Percentiles rank a stretch among this genome's conserved stretches.
Conservation (phyloP, 92 coral and sea anemone genomes). For the Phymanthus crucifer region DNA sequence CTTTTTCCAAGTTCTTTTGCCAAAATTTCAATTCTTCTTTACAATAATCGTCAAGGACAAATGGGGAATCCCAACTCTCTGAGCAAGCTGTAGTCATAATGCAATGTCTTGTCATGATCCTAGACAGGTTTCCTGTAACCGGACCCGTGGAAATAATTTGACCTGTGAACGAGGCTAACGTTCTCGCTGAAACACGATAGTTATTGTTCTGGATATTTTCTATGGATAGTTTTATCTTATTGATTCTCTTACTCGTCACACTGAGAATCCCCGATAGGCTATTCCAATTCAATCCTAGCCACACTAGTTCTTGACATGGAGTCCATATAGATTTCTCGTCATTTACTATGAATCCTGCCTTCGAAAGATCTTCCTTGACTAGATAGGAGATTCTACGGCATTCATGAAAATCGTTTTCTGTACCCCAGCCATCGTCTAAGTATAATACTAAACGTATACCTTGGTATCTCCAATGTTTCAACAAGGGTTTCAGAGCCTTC, state of each 20-base stretch:
- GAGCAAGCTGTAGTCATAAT: constrained; percentile 45
- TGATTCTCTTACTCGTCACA: too few species aligned
- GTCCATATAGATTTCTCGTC: too few species aligned
- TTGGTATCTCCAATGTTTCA: too few species aligned
- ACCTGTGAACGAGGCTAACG: constrained; percentile 43
- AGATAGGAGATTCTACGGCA: neutral
- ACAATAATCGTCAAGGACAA: neutral
- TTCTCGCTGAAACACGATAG: constrained; percentile 46
- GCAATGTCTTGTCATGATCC: constrained; percentile 62
- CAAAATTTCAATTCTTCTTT: neutral
- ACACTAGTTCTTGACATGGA: too few species aligned
- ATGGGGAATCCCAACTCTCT: neutral
- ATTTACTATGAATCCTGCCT: too few species aligned
- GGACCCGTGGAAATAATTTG: constrained; percentile 50
- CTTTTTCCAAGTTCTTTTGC: neutral
- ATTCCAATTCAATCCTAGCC: too few species aligned
- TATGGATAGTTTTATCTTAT: constrained; percentile 6
- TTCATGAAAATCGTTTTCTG: neutral
- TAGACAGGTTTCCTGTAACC: constrained; percentile 47
- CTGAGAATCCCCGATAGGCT: too few species aligned
- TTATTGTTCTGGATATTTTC: neutral
- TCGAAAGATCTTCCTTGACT: too few species aligned
- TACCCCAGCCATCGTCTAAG: too few species aligned
- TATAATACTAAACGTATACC: too few species aligned
- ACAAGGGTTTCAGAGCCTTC: too few species aligned